Evolutionary conservation across 92 coral and sea anemone genomes (phyloP), one percentile per base, ranked within the genome.

Genomic region (Metridium senile): DNA sequence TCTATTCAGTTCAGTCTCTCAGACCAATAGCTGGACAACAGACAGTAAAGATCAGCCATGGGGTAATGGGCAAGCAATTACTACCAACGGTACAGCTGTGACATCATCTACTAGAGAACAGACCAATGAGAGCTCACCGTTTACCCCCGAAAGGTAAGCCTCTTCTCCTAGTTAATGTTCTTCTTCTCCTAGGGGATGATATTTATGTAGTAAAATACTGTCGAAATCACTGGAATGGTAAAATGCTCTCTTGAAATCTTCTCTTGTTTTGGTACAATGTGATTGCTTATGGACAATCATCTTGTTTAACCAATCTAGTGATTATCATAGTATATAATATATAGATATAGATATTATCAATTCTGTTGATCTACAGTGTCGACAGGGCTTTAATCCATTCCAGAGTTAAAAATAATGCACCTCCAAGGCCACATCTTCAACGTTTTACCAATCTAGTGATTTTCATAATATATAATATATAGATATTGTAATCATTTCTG

Each of bases 341-440:
- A 39, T 39, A 9, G 34, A 21, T 30, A 64, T 22, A n/a, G n/a
- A n/a, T 11, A 13, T 33, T 4, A 33, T 62, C 13, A 39, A 4
- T 39, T 39, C n/a, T 6, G 13, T 39, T 39, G 49, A 13, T 39
- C 49, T 39, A 39, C 49, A 39, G 97, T 85, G 93, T 88, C 47
- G 97, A 91, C 66, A 80, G 85, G 82, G 97, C 97, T 11, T 81
- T 91, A 16, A 91, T 91, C 68, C 93, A 88, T 85, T 89, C 97
- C 51, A 91, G 85, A 52, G 77, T 91, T 64, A 79, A 84, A 68
- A 82, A 62, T 29, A 79, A 68, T 29, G 76, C 82, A 11, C 72
- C 89, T 27, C 52, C 80, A 84, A 32, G 75, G 74, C 26, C 83
- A 76, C 66, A 83, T 58, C 33, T 43, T 82, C 32, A 75, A 63